phyloP scores from a whole-genome alignment of 37 sponge, comb jelly and placozoan genomes.

The Mnemiopsis leidyi region DNA sequence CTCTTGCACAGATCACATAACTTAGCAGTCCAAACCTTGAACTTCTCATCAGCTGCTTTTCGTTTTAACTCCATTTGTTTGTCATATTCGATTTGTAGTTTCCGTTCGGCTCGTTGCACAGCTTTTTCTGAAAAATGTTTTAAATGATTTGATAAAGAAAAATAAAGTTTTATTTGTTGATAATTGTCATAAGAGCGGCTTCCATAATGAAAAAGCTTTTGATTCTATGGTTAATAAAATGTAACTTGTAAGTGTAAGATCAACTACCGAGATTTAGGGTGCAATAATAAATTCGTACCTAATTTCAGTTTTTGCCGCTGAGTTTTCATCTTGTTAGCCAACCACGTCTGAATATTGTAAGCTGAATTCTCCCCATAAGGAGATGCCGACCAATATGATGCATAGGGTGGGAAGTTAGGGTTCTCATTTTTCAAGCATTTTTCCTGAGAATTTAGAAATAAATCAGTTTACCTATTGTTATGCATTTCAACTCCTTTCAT shows the following conservation, averaged over 20 bases:
- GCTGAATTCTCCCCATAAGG: not conserved
- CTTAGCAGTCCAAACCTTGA: conserved; percentile 33
- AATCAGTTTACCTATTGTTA: not conserved
- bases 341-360: conserved; percentile 56
- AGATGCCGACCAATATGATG: conserved; percentile 9
- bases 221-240: not conserved
- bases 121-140: not conserved
- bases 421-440: not conserved
- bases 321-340: not conserved
- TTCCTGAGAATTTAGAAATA: conserved; percentile 37
- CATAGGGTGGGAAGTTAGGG: not conserved
- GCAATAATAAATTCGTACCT: not conserved
- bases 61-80: conserved; percentile 50
- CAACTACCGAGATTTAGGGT: too few species aligned
- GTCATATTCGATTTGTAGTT: conserved; percentile 29
- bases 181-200: too few species aligned
- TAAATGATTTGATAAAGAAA: not conserved
- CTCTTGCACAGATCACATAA: too few species aligned
- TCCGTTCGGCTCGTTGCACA: conserved; percentile 29
- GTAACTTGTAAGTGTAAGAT: not conserved
- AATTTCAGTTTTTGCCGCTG: conserved; percentile 37
- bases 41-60: conserved; percentile 11
- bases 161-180: not conserved
- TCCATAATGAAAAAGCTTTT: too few species aligned
- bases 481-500: not conserved